A percentile compares a stretch with the other conserved stretches of the same genome.
These are phyloP conservation scores for Pipistrellus kuhlii DNA, from an alignment of 2,797 vertebrate genomes.

Conservation along the genomic window DNA sequence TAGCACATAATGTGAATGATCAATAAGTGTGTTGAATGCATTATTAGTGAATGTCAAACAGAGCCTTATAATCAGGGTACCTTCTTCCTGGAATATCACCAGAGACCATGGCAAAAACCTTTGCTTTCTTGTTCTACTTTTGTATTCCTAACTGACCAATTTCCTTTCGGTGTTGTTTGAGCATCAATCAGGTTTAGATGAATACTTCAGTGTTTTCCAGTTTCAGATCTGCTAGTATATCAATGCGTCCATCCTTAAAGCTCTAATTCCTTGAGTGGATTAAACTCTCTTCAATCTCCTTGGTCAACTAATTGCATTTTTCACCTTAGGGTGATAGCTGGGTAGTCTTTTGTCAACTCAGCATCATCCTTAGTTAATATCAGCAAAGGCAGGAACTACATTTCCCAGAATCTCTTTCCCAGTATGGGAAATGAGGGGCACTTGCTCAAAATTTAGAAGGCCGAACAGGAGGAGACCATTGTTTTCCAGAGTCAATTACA, in stretches of 20 bases:
- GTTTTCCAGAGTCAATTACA: neutral
- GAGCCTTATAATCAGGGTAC: neutral
- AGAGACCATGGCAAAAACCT: neutral
- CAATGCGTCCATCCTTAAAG: neutral
- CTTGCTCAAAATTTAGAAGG: neutral
- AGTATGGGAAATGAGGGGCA: neutral
- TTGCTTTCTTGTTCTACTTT: neutral
- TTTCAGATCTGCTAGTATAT: neutral
- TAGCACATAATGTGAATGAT: neutral
- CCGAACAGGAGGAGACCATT: neutral
- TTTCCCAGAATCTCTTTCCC: slow-evolving; percentile 27
- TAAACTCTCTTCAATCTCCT: neutral
- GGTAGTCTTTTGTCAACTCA: neutral
- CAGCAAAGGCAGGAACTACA: neutral
- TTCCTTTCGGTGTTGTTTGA: neutral
- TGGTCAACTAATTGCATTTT: neutral
- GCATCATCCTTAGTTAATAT: neutral
- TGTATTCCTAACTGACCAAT: neutral
- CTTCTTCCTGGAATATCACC: neutral
- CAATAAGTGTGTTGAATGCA: neutral
- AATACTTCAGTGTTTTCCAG: neutral
- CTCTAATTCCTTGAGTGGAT: neutral
- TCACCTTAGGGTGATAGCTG: neutral
- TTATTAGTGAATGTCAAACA: neutral
- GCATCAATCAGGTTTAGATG: neutral